A percentile compares a stretch with the other conserved stretches of the same genome.
These are phyloP conservation scores for Loripinus fragilis DNA, from an alignment of 2,888 invertebrate species.

Conservation along the genomic window DNA sequence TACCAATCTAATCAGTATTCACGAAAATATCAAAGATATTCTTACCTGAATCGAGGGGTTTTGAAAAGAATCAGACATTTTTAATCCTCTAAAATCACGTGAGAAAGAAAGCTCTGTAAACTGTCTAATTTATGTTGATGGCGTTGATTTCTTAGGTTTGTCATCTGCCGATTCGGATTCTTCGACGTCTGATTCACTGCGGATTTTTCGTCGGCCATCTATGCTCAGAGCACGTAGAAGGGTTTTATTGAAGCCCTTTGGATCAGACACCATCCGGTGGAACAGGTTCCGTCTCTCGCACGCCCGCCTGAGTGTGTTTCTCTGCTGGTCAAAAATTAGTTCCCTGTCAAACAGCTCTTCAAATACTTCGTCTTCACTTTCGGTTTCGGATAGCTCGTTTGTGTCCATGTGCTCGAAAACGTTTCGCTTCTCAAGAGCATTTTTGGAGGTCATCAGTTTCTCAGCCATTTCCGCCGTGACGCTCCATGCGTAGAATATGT, in stretches of 20 bases:
- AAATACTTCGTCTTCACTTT: constrained; percentile 73
- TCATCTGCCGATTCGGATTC: constrained; percentile 61
- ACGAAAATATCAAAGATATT: too few relatives aligned
- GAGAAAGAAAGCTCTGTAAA: too few relatives aligned
- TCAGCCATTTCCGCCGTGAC: constrained; percentile 65
- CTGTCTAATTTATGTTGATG: not conserved
- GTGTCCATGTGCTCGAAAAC: constrained; percentile 52
- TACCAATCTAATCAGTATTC: too few relatives aligned
- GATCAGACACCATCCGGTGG: constrained; percentile 83
- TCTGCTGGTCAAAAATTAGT: constrained; percentile 74
- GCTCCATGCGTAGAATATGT: constrained; percentile 86
- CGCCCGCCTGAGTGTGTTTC: constrained; percentile 69
- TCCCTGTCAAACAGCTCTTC: constrained; percentile 72
- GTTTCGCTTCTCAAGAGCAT: constrained; percentile 53
- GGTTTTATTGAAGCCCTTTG: constrained; percentile 81
- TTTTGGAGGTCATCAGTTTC: constrained; percentile 55
- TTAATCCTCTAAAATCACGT: too few relatives aligned
- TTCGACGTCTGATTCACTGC: constrained; percentile 55
- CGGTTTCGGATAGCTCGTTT: constrained; percentile 65
- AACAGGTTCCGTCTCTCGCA: constrained; percentile 79
- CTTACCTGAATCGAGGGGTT: too few relatives aligned
- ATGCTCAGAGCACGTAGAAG: constrained; percentile 81
- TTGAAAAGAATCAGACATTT: too few relatives aligned
- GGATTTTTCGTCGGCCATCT: constrained; percentile 55
- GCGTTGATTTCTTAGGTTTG: constrained; percentile 3